Evolutionary conservation across 2,797 vertebrate species (phyloP).

Genomic region (Xiphophorus birchmanni): DNA sequence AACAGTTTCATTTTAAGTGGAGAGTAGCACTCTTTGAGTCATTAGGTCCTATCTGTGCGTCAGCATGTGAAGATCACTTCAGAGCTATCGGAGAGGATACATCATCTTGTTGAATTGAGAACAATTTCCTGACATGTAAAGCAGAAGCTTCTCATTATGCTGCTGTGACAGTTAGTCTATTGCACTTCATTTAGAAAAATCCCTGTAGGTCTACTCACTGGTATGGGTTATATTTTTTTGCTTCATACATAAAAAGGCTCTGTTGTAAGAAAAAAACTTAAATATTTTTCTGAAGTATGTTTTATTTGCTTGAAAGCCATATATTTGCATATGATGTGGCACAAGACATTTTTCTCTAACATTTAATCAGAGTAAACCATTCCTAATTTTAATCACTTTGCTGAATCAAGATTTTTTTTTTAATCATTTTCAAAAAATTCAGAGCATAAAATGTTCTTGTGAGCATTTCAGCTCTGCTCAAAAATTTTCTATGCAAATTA

Average conservation of each 20-base stretch:
- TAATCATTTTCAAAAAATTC: background rate
- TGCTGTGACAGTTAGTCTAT: constrained; percentile 28
- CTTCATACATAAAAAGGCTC: background rate
- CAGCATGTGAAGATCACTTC: constrained; percentile 68
- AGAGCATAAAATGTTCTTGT: too few species aligned
- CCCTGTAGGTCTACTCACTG: background rate
- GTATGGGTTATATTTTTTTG: background rate
- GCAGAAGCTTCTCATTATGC: constrained; percentile 43
- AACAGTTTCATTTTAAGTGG: constrained; percentile 51
- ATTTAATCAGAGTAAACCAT: background rate
- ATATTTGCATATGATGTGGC: background rate
- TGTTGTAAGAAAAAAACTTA: background rate
- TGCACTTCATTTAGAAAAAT: constrained; percentile 36
- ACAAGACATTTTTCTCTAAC: background rate
- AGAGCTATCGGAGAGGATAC: constrained; percentile 59
- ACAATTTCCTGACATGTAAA: constrained; percentile 66
- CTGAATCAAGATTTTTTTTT: background rate
- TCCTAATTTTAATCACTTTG: background rate
- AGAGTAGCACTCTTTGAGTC: constrained; percentile 60
- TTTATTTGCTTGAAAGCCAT: background rate
- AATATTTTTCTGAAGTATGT: background rate
- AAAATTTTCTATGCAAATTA: background rate
- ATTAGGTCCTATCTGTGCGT: constrained; percentile 59
- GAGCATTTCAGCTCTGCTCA: background rate
- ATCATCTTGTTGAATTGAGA: constrained; percentile 61